These are phyloP conservation scores for Tadarida brasiliensis DNA, from an alignment of 2,797 vertebrate genomes.

Conservation along the genomic window DNA sequence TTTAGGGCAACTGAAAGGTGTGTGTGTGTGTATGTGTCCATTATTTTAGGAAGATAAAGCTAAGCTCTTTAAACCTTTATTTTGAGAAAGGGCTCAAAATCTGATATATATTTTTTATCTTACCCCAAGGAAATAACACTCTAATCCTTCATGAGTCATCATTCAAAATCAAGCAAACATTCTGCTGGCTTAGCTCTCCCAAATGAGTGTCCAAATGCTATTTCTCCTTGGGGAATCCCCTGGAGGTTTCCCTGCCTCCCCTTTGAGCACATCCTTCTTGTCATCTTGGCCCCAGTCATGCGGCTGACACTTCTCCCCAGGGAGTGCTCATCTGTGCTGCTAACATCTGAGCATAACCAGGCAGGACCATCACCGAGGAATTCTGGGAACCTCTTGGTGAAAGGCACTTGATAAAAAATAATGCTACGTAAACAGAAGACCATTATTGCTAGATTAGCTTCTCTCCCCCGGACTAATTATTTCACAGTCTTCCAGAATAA, in stretches of 20 bases:
- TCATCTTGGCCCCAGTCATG: accelerated
- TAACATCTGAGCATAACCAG: accelerated
- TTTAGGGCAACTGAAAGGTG: not conserved
- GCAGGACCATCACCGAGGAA: accelerated
- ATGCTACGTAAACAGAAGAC: not conserved
- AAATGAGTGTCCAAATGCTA: not conserved
- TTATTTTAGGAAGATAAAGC: constrained; percentile 13
- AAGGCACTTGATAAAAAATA: not conserved
- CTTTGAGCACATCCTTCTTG: not conserved
- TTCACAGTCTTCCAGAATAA: constrained; percentile 18
- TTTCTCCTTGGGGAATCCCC: not conserved
- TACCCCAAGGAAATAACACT: not conserved
- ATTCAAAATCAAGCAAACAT: not conserved
- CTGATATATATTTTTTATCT: not conserved
- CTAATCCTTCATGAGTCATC: not conserved
- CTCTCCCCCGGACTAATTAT: not conserved
- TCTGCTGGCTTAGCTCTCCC: not conserved
- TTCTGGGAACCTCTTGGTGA: not conserved
- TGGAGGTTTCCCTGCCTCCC: not conserved
- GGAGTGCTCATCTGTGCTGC: accelerated
- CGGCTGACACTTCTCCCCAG: accelerated
- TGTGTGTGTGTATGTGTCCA: not conserved
- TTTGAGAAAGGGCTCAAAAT: constrained; percentile 17
- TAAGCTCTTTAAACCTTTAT: constrained; percentile 12
- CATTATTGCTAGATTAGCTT: constrained; percentile 19